phyloP scores from a whole-genome alignment of 2,113 vertebrate species.

The Dascyllus trimaculatus region DNA sequence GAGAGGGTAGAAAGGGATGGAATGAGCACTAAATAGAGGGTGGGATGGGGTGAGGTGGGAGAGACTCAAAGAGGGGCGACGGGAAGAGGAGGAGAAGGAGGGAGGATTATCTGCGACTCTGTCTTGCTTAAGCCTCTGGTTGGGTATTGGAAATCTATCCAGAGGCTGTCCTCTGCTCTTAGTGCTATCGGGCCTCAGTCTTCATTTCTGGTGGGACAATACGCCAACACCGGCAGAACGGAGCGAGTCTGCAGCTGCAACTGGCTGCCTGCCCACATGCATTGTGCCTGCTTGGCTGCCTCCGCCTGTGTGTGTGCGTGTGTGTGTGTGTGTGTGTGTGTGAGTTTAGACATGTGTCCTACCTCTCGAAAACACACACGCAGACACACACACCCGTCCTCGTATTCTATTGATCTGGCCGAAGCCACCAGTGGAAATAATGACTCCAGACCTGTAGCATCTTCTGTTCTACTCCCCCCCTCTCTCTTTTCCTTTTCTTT shows the following conservation, averaged over 20 bases:
- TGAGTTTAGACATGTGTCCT: conserved; percentile 47
- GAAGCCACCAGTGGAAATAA: conserved; percentile 68
- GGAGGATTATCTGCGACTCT: conserved; percentile 73
- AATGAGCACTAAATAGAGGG: conserved; percentile 14
- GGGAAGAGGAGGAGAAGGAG: conserved; percentile 39
- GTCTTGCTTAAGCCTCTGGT: conserved; percentile 76
- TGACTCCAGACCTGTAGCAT: conserved; percentile 63
- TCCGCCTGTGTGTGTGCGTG: conserved; percentile 20
- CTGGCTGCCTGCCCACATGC: conserved; percentile 53
- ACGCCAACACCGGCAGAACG: conserved; percentile 25
- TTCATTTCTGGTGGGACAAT: conserved; percentile 70
- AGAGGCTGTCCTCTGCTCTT: conserved; percentile 70
- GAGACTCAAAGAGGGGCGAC: conserved; percentile 20
- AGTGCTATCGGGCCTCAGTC: conserved; percentile 65
- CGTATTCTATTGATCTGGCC: conserved; percentile 66
- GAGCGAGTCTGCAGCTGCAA: conserved; percentile 24
- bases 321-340: neutral
- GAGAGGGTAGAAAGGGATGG: conserved; percentile 42
- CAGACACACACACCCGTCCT: conserved; percentile 22
- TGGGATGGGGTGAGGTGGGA: neutral
- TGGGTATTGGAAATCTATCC: conserved; percentile 80
- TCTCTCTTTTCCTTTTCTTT: neutral
- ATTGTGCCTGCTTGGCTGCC: conserved; percentile 58
- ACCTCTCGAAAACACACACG: conserved; percentile 40
- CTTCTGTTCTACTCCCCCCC: neutral